Conservation (phyloP, 2,888 invertebrate genomes). For the Patella pellucida region DNA sequence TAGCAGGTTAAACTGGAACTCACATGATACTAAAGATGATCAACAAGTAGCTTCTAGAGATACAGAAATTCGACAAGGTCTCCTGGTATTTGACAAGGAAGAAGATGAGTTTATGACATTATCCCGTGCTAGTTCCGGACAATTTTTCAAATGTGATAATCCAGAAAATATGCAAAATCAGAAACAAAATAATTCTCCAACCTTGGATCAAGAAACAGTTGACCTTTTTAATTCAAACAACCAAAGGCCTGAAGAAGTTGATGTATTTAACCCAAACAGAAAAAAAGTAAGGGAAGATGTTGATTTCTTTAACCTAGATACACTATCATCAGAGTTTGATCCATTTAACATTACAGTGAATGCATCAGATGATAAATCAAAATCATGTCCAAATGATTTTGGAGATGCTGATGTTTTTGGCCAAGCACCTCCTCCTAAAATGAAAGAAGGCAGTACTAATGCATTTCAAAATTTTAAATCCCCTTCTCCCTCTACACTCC, state of each 20-base stretch:
- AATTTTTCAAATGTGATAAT: constrained; percentile 10
- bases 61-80: constrained; percentile 39
- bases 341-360: constrained; percentile 44
- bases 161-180: neutral
- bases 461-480: constrained; percentile 47
- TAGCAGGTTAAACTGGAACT: constrained; percentile 54
- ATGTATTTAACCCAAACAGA: constrained; percentile 54
- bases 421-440: constrained; percentile 13
- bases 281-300: constrained; percentile 38
- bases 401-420: constrained; percentile 27
- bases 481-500: constrained; percentile 10
- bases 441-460: constrained; percentile 38
- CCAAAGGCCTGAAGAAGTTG: constrained; percentile 30
- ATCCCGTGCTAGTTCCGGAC: constrained; percentile 36
- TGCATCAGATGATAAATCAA: constrained; percentile 16
- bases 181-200: neutral
- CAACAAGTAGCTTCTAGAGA: constrained; percentile 38
- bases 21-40: constrained; percentile 21
- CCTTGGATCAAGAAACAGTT: too few species aligned
- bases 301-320: constrained; percentile 51
- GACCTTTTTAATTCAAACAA: too few species aligned
- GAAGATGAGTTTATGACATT: constrained; percentile 60
- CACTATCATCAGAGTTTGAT: constrained; percentile 55
- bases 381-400: constrained; percentile 13
- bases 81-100: constrained; percentile 52